Base-by-base conservation (phyloP, 2,113 vertebrate genomes). In the Chamaetylas fuelleborni region DNA sequence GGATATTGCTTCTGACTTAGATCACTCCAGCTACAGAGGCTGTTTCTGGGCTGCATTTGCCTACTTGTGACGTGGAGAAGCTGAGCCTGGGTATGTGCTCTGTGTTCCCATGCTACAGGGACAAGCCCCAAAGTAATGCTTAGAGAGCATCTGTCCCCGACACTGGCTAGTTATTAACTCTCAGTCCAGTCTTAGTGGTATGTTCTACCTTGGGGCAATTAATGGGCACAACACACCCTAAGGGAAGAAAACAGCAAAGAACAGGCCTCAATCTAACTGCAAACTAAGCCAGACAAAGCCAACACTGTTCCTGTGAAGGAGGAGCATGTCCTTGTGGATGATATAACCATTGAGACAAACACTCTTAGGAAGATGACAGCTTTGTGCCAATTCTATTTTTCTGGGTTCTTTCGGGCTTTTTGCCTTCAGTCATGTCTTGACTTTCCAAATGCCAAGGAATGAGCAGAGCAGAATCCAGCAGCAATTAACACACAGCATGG, bases 1-100 rank as follows among this genome's bases (percentile, higher is more conserved):
- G 56, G 40, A 47, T 87, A 89, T 90, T 86, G 65, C 43, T 87
- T 89, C 65, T 81, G 92, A 91, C 81, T 83, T 53, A 80, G 89
- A 92, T 93, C 56, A 45, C 53, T 70, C 18, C 83, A 71, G 47
- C 60, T 81, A 50, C 72, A 86, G 38, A 74, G 51, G 51, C 60
- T 80, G 12, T 12, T 88, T 78, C 43, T 60, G 61, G 61, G 43
- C 42, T 60, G 65, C 28, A n/a, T 86, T 60, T 86, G 56, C 61
- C 43, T n/a, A 10, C 0, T 0, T 76, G 53, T 57, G 61, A 47
- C n/a, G 47, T 19, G 56, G 34, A 81, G 38, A 91, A 87, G 40
- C 25, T 76, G 36, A 91, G 42, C 45, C 33, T 28, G 15, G 8
- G 7, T 64, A 11, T 19, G 23, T 14, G 33, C 22, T 88, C 40